Evolutionary conservation across 2,797 vertebrate species (phyloP), one percentile per base, ranked within the genome.

Genomic region (Diplodus sargus): DNA sequence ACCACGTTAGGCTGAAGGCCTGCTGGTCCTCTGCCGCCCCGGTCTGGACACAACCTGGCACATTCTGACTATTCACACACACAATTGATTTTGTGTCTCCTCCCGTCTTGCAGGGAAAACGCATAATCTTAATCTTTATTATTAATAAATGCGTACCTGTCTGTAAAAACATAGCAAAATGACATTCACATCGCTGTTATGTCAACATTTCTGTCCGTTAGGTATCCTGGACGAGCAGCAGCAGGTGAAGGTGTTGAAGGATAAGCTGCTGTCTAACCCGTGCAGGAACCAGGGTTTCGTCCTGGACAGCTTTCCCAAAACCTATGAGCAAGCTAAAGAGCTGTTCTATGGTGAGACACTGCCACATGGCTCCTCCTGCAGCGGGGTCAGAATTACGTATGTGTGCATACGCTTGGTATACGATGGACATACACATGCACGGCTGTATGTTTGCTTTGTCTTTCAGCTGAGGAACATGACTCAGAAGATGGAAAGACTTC

Each of bases 251-350:
- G 89, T 98, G 86, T 45, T 98, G 67, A 97, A 87, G 79, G 94
- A 97, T 18, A 98, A 96, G 68, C 93, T 99, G 67, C 95, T 74
- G 81, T 96, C 97, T 1, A 96, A 95, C 91, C 96, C 96, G 1
- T 99, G 98, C 85, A 96, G 81, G 72, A 99, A 99, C 87, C 98
- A 98, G 79, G 98, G 98, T 2, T 99, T 96, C 75, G 90, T 99
- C 85, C 92, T 99, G 74, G 98, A 98, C 61, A 96, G 94, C 4
- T 97, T 96, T 78, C 98, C 98, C 1, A 94, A 95, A 86, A 97
- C 95, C 18, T 97, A 95, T 1, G 92, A 96, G 13, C 96, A 97
- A 86, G 97, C 97, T 15, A 95, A 93, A 79, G 94, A 95, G 18
- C 90, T 99, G 16, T 99, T 98, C 82, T 88, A 7, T 45, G 85